phyloP scores from a whole-genome alignment of 2,113 vertebrate species.

The Procavia capensis region DNA sequence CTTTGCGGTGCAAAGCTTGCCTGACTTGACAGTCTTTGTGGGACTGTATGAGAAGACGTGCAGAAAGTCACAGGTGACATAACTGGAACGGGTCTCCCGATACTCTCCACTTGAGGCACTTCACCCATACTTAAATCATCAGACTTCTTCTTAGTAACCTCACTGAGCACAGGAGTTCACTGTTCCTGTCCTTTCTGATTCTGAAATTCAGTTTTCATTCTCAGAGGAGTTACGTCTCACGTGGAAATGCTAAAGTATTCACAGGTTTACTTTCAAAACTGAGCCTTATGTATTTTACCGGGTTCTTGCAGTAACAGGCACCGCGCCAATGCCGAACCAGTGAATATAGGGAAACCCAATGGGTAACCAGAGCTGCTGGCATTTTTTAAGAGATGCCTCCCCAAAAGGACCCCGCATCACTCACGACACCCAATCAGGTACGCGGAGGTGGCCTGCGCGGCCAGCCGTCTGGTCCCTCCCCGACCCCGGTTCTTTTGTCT shows the following conservation, averaged over 20 bases:
- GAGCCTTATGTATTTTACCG: background rate
- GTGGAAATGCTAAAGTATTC: background rate
- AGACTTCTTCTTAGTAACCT: conserved; percentile 2
- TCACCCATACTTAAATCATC: background rate
- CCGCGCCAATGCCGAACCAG: background rate
- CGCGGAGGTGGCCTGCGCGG: background rate
- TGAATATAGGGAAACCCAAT: conserved; percentile 32
- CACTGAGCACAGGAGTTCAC: background rate
- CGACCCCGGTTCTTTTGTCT: background rate
- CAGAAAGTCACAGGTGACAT: conserved; percentile 7
- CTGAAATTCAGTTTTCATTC: conserved; percentile 23
- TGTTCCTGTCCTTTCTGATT: background rate
- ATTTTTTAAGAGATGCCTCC: conserved; percentile 8
- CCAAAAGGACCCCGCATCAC: background rate
- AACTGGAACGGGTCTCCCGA: background rate
- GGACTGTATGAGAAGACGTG: background rate
- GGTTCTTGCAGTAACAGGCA: background rate
- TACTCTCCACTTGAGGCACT: background rate
- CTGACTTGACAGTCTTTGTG: background rate
- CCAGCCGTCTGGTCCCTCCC: background rate
- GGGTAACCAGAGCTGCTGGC: conserved; percentile 16
- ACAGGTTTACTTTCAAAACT: background rate
- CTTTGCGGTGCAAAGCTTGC: background rate
- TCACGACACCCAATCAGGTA: background rate
- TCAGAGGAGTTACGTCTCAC: background rate